Evolutionary conservation across 2,113 vertebrate genomes (phyloP).

Genomic region (Marcusenius ussheri): DNA sequence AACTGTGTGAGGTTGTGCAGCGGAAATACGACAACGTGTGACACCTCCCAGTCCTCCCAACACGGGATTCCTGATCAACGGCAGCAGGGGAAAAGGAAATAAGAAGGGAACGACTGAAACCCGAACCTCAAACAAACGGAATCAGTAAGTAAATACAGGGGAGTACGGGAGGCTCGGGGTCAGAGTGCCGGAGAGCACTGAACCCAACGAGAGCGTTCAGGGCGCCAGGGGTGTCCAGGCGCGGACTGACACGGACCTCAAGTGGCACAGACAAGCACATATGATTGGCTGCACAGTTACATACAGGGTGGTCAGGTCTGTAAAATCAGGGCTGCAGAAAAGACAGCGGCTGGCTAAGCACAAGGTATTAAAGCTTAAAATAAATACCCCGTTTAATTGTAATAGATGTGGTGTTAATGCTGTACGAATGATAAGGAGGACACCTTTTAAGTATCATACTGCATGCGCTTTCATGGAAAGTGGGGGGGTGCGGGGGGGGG

Average conservation of each 20-base stretch:
- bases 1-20: neutral
- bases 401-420: constrained; percentile 13
- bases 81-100: neutral
- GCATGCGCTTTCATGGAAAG: constrained; percentile 64
- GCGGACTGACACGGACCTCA: neutral
- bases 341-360: neutral
- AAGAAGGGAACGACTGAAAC: neutral
- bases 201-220: neutral
- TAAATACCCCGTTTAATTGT: constrained; percentile 17
- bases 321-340: constrained; percentile 22
- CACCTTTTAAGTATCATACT: constrained; percentile 53
- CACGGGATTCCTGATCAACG: neutral
- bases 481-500: constrained; percentile 39
- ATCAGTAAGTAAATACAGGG: neutral
- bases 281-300: constrained; percentile 45
- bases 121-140: neutral
- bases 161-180: neutral
- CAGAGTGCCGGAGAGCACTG: neutral
- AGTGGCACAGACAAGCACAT: constrained; percentile 29
- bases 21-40: neutral
- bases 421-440: neutral
- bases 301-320: constrained; percentile 22
- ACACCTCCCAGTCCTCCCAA: neutral
- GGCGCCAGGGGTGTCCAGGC: neutral
- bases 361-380: constrained; percentile 6